Conservation (phyloP, 2,888 invertebrate genomes). For the Glomeris marginata region DNA sequence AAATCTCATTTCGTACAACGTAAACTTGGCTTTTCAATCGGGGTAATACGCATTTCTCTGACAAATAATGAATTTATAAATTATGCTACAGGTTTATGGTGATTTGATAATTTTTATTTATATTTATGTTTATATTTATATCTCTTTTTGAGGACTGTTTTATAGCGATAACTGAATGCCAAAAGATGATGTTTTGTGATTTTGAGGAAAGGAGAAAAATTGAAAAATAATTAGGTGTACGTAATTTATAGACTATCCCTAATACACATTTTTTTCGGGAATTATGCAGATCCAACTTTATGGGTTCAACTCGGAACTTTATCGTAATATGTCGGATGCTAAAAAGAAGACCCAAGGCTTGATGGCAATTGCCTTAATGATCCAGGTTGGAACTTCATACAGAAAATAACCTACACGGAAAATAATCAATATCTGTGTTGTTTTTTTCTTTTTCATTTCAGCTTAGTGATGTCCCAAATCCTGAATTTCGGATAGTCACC, state of each 20-base stretch:
- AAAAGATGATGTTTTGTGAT: too few relatives aligned
- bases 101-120: too few relatives aligned
- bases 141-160: too few relatives aligned
- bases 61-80: too few relatives aligned
- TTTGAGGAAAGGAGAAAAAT: not conserved
- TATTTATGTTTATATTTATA: too few relatives aligned
- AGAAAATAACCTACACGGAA: not conserved
- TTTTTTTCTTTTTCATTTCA: constrained; percentile 37
- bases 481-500: constrained; percentile 76
- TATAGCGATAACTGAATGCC: too few relatives aligned
- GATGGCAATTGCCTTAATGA: constrained; percentile 79
- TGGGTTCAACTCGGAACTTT: constrained; percentile 94
- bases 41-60: too few relatives aligned
- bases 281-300: constrained; percentile 79
- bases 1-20: too few relatives aligned
- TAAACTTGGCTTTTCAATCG: too few relatives aligned
- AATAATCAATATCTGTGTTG: not conserved
- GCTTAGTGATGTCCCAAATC: constrained; percentile 84
- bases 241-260: constrained; percentile 17
- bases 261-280: constrained; percentile 27
- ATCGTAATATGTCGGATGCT: constrained; percentile 91
- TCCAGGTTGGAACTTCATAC: constrained; percentile 47
- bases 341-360: constrained; percentile 87
- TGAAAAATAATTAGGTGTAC: not conserved
- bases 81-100: too few relatives aligned